Evolutionary conservation across 1,140 invertebrate species (phyloP).

Genomic region (Eulimnadia texana): DNA sequence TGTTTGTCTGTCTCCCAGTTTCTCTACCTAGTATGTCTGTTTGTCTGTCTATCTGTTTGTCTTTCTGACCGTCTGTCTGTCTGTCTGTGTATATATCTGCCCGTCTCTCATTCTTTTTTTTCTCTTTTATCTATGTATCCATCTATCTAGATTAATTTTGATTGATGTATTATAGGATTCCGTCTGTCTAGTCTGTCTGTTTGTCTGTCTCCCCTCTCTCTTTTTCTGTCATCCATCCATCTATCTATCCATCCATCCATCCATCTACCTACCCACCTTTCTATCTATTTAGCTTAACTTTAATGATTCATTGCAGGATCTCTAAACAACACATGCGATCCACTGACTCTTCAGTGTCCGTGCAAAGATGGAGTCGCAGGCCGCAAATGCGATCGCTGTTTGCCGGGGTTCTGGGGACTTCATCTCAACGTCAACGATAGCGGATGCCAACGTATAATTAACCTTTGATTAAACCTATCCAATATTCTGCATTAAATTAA

Average conservation of each 20-base stretch:
- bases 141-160: conserved; percentile 4
- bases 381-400: conserved; percentile 72
- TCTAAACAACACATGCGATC: conserved; percentile 52
- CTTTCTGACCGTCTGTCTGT: no score
- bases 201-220: no score
- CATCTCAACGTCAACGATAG: conserved; percentile 65
- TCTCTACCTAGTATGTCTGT: neutral
- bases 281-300: conserved; percentile 27
- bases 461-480: neutral
- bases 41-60: neutral
- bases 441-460: conserved; percentile 75
- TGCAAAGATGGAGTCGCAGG: conserved; percentile 79
- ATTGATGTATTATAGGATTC: conserved; percentile 7
- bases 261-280: no score
- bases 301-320: conserved; percentile 31
- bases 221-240: no score
- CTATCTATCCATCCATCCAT: neutral
- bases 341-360: conserved; percentile 58
- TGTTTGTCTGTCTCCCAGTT: neutral
- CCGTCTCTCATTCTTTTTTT: neutral
- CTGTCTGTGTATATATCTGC: neutral
- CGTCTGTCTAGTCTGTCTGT: no score
- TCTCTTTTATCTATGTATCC: neutral
- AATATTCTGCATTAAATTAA: neutral
- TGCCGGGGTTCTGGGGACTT: conserved; percentile 78